Evolutionary conservation across 1,140 invertebrate species (phyloP), one percentile per base, ranked within the genome.

Genomic region (Cotesia glomerata): DNA sequence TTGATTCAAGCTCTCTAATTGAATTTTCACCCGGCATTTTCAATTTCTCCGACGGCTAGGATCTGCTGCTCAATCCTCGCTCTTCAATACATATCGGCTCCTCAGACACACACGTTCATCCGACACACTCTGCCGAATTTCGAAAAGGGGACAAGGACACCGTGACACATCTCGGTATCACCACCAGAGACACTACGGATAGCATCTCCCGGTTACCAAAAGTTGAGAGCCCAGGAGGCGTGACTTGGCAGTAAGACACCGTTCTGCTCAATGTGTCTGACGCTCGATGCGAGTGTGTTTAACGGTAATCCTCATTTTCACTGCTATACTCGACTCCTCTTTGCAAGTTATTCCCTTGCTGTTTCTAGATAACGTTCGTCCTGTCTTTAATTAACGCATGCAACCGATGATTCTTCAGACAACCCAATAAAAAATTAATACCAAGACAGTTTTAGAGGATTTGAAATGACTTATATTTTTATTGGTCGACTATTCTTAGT

Each of bases 241-340:
- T 67, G 51, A 67, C 65, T 67, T 67, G 65, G 65, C 65, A 67
- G 65, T 67, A 7, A 67, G 65, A 67, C 65, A 51, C n/a, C n/a
- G 58, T n/a, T n/a, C 26, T 34, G 7, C 26, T 14, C 14, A 32
- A 67, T 67, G 51, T 67, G 65, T 67, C 65, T n/a, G 51, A 67
- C 51, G 65, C 7, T 39, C 49, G 49, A 54, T 52, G 18, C 14
- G 9, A 54, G 65, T 67, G 65, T 67, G 65, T 59, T 69, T 61
- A 69, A 69, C 26, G 58, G 45, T 69, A 69, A 59, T 69, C 26
- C 39, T 69, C 54, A 59, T 52, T 45, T 45, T 45, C 39, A 45
- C 65, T 32, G 39, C 26, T 45, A 11, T 45, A 45, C 39, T 45
- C 11, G 39, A 45, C 39, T 45, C 7, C 39, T 7, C 7, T 45